Evolutionary conservation across 2,797 vertebrate species (phyloP).

Genomic region (Triplophysa yarkandensis): DNA sequence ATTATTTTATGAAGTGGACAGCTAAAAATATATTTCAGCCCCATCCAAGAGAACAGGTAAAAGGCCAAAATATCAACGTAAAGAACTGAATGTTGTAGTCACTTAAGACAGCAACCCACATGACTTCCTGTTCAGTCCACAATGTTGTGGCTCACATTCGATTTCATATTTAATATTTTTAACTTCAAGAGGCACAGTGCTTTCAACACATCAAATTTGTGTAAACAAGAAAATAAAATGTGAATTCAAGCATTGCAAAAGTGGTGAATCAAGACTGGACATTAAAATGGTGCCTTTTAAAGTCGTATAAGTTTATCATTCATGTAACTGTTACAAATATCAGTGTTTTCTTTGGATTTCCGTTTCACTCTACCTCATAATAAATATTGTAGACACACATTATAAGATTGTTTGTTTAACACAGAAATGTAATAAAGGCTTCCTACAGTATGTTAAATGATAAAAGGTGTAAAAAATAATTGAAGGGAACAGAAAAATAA

Average conservation of each 20-base stretch:
- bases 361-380: slow-evolving; percentile 57
- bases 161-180: background rate
- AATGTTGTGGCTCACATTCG: background rate
- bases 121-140: background rate
- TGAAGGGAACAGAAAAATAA: background rate
- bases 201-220: slow-evolving; percentile 10
- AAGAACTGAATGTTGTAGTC: background rate
- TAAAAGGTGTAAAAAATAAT: background rate
- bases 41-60: background rate
- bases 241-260: background rate
- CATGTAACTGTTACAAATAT: slow-evolving; percentile 20
- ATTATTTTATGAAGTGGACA: slow-evolving; percentile 1
- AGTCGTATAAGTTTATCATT: slow-evolving; percentile 14
- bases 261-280: background rate
- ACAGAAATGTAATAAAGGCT: background rate
- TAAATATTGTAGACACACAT: slow-evolving; percentile 29
- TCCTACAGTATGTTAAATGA: background rate
- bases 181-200: background rate
- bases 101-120: background rate
- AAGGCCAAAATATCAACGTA: background rate
- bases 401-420: background rate
- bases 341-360: slow-evolving; percentile 29
- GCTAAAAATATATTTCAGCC: background rate
- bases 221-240: background rate
- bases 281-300: slow-evolving; percentile 18